phyloP scores from a whole-genome alignment of 2,888 invertebrate species.

The Scrobipalpa costella region DNA sequence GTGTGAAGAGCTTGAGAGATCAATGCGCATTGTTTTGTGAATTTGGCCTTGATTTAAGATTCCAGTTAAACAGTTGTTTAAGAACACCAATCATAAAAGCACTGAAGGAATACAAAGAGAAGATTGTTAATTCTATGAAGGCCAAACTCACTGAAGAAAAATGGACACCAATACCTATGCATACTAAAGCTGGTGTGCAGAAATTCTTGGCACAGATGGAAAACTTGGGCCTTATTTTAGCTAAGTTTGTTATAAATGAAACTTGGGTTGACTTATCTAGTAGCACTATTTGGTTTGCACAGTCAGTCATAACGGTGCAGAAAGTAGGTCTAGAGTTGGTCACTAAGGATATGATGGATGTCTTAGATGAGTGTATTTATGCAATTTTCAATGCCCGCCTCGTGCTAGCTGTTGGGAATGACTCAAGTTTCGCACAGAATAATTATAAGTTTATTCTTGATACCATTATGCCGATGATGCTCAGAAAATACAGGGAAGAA shows the following conservation, averaged over 20 bases:
- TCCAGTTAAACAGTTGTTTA: constrained; percentile 93
- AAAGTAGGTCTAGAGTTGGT: constrained; percentile 89
- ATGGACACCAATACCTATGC: constrained; percentile 92
- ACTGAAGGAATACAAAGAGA: constrained; percentile 89
- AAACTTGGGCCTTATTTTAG: constrained; percentile 85
- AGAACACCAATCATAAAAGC: constrained; percentile 88
- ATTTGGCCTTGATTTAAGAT: constrained; percentile 94
- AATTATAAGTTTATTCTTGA: constrained; percentile 87
- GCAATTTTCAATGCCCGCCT: constrained; percentile 89
- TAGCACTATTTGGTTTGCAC: constrained; percentile 90
- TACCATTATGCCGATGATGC: constrained; percentile 83
- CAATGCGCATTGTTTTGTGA: constrained; percentile 84
- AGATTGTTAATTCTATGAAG: constrained; percentile 91
- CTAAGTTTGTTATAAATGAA: constrained; percentile 82
- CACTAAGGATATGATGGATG: constrained; percentile 87
- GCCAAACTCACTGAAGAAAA: constrained; percentile 89
- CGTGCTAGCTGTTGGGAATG: constrained; percentile 73
- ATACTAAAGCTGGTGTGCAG: constrained; percentile 85
- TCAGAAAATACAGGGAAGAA: constrained; percentile 82
- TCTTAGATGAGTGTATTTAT: constrained; percentile 86
- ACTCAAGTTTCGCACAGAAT: constrained; percentile 78
- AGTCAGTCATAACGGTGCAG: constrained; percentile 86
- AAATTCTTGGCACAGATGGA: constrained; percentile 87
- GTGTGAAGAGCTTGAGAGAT: constrained; percentile 89
- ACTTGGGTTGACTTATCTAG: constrained; percentile 88